Evolutionary conservation across 2,113 vertebrate species (phyloP), one percentile per base, ranked within the genome.

Genomic region (Hemichromis elongatus): DNA sequence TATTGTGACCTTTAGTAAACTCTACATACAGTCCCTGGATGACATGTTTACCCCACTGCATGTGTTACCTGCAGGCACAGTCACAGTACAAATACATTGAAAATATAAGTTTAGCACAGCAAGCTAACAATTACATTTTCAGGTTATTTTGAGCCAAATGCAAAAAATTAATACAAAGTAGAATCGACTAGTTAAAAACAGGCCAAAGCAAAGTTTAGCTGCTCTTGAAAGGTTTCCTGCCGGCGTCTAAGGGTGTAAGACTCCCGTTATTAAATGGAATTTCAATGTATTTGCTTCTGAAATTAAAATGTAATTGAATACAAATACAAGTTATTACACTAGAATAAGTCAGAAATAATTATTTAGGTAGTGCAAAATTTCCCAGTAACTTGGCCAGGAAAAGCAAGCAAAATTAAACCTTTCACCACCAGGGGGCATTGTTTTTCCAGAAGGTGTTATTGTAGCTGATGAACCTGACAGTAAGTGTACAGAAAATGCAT

Each of bases 71-170:
- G 59, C 59, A 63, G 33, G 30, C 61, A 0, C 33, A 35, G n/a
- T 21, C 61, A 2, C 19, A 2, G n/a, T 40, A 21, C 61, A 66
- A 21, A 66, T 8, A 21, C 35, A 5, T 0, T 40, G 1, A 66
- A 66, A 21, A n/a, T 37, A 37, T 13, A 63, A 6, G 33, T 21
- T 0, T 6, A 13, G 33, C 59, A 63, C 33, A 37, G 19, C 59
- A 13, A 63, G 10, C 18, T 37, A 35, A 37, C 59, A 4, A 1
- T 7, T 63, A 35, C 37, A 37, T 21, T 63, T 63, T 30, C 19
- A 63, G 59, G 33, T 7, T 37, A 37, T n/a, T 0, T 37, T 63
- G 9, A n/a, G 30, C 30, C 1, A 0, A 2, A 33, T 2, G 9
- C 30, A 63, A 63, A 63, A n/a, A 3, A 35, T 35, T 0, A 33